Conservation (phyloP, 2,797 vertebrate species). For the Spinus pinus region DNA sequence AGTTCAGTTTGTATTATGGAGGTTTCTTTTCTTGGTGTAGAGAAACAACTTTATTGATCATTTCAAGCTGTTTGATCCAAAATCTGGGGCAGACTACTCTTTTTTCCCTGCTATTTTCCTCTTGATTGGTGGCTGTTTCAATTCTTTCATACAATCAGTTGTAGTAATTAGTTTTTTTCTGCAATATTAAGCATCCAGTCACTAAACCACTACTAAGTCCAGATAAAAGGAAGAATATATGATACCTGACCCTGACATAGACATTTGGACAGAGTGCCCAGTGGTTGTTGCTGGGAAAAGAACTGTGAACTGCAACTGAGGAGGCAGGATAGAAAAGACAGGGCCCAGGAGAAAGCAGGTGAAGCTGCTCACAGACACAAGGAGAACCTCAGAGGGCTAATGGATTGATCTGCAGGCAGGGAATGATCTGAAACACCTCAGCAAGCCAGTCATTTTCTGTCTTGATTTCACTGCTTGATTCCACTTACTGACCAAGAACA, state of each 20-base stretch:
- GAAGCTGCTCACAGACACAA: neutral
- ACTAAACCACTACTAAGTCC: neutral
- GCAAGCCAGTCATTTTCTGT: neutral
- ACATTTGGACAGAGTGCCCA: rapidly evolving
- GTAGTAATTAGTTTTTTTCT: neutral
- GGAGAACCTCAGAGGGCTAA: neutral
- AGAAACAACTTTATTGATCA: neutral
- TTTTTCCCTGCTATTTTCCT: neutral
- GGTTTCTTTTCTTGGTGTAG: neutral
- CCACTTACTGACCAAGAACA: neutral
- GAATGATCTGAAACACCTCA: neutral
- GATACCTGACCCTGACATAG: neutral
- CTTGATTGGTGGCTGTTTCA: neutral
- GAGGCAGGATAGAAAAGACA: neutral
- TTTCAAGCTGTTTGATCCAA: neutral
- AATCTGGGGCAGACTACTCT: neutral
- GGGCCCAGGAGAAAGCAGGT: neutral
- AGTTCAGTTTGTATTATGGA: neutral
- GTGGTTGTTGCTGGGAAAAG: neutral
- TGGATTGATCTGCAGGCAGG: rapidly evolving
- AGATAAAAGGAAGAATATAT: neutral
- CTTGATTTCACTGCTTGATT: neutral
- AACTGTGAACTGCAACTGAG: neutral
- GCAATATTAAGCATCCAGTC: neutral
- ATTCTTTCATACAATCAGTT: neutral